These are phyloP conservation scores for Cataglyphis hispanica DNA, from an alignment of 1,140 invertebrate species.

Conservation along the genomic window DNA sequence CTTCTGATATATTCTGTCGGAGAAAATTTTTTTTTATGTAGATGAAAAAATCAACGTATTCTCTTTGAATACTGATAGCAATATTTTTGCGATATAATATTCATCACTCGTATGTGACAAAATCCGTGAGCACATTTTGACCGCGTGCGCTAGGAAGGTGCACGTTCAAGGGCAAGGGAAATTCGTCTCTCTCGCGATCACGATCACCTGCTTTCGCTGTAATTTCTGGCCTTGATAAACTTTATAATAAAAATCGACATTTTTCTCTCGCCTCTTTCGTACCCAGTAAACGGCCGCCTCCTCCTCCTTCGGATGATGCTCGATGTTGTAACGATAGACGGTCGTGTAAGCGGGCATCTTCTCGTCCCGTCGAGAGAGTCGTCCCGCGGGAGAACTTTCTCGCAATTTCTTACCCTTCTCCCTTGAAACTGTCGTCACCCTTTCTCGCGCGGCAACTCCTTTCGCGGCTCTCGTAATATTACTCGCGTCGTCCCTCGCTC, in stretches of 20 bases:
- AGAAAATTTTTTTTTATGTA: background rate
- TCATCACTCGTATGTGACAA: conserved; percentile 2
- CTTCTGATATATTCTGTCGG: background rate
- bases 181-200: background rate
- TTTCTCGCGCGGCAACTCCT: conserved; percentile 42
- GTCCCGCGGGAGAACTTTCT: conserved; percentile 24
- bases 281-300: conserved; percentile 85
- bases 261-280: conserved; percentile 64
- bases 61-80: background rate
- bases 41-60: background rate
- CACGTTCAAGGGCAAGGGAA: conserved; percentile 32
- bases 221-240: background rate
- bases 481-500: conserved; percentile 44
- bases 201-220: background rate
- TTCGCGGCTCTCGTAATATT: conserved; percentile 35
- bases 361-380: conserved; percentile 18
- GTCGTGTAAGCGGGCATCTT: conserved; percentile 83
- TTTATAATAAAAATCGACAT: background rate
- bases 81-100: background rate
- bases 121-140: conserved; percentile 16
- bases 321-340: conserved; percentile 80
- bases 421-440: conserved; percentile 5
- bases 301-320: conserved; percentile 81
- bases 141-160: background rate
- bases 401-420: conserved; percentile 1